A percentile compares a stretch with the other conserved stretches of the same genome.
Conservation (phyloP, 2,797 vertebrate species). For the Chelonia mydas region DNA sequence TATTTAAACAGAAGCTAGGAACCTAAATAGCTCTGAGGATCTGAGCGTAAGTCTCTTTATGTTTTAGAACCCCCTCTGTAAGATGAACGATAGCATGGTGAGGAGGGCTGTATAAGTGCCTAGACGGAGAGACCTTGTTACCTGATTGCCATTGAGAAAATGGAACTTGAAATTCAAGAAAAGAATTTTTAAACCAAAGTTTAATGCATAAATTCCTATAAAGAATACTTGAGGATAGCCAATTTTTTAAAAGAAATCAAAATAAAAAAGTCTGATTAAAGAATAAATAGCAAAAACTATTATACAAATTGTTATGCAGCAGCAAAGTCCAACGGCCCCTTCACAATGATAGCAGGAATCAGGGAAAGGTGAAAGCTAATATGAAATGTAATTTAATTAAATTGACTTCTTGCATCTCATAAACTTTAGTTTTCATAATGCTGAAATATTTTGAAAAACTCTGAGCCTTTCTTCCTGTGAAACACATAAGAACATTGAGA, state of each 20-base stretch:
- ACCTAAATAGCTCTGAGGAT: neutral
- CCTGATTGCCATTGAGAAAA: neutral
- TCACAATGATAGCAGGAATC: neutral
- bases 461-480: neutral
- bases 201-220: neutral
- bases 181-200: neutral
- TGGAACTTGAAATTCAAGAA: neutral
- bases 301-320: neutral
- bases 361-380: neutral
- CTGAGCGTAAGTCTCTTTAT: neutral
- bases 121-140: neutral
- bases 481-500: neutral
- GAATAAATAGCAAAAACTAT: neutral
- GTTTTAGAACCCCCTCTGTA: neutral
- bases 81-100: neutral
- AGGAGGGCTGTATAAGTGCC: neutral
- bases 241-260: neutral
- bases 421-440: conserved; percentile 16
- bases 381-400: conserved; percentile 32
- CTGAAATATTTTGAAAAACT: neutral
- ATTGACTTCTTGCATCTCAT: neutral
- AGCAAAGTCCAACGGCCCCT: neutral
- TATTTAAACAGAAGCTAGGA: neutral
- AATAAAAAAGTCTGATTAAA: neutral
- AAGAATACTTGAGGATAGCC: neutral